Evolutionary conservation across 2,888 invertebrate genomes (phyloP).

Genomic region (Phyto melanocephala): DNA sequence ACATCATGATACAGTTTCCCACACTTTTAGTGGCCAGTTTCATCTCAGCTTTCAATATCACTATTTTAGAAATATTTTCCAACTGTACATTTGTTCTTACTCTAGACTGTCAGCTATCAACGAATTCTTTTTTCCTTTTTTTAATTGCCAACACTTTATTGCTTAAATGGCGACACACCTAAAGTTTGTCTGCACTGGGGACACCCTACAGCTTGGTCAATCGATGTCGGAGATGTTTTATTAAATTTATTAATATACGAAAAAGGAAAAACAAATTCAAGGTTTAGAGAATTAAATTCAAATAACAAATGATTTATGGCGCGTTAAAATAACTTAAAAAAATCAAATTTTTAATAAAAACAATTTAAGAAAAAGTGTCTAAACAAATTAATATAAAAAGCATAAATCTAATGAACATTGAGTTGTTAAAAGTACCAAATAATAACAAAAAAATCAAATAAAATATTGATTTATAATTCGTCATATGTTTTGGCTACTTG

Average conservation of each 20-base stretch:
- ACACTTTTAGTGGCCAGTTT: no score
- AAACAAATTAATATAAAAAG: constrained; percentile 10
- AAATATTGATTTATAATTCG: constrained; percentile 31
- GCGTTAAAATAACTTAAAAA: neutral
- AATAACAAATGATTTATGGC: neutral
- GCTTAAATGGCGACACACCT: no score
- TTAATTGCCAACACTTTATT: no score
- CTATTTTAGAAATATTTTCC: no score
- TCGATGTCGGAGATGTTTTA: neutral
- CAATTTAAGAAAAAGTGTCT: neutral
- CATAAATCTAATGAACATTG: neutral
- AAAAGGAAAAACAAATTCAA: constrained; percentile 20
- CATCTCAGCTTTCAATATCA: no score
- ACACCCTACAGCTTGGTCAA: no score
- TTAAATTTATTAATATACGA: neutral
- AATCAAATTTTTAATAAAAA: neutral
- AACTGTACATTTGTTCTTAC: no score
- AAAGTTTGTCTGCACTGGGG: no score
- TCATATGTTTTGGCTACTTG: constrained; percentile 23
- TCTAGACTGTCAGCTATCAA: no score
- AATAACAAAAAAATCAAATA: constrained; percentile 10
- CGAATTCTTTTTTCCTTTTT: no score
- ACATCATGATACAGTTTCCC: no score
- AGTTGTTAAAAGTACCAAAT: constrained; percentile 22
- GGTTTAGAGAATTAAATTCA: constrained; percentile 2